These are phyloP conservation scores for Selene dorsalis DNA, from an alignment of 2,797 vertebrate species.

Conservation along the genomic window DNA sequence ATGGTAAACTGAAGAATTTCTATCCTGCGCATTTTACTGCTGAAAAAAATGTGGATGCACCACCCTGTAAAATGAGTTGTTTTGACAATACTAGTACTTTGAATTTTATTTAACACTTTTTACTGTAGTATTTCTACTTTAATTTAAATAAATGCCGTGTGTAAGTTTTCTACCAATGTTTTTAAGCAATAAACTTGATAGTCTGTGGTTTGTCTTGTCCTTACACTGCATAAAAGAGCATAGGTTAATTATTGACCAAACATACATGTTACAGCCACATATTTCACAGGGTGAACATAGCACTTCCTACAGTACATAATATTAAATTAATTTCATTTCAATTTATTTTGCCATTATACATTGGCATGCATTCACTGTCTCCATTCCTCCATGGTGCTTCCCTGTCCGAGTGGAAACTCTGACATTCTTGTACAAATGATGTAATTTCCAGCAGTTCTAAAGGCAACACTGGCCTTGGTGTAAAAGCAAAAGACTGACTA, in stretches of 20 bases:
- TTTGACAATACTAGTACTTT: too few species aligned
- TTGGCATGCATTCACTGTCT: not conserved
- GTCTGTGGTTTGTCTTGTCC: not conserved
- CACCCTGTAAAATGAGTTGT: too few species aligned
- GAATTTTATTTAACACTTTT: too few species aligned
- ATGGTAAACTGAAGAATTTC: too few species aligned
- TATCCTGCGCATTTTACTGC: too few species aligned
- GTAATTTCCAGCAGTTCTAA: not conserved
- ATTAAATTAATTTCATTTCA: too few species aligned
- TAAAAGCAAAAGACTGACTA: not conserved
- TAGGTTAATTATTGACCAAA: not conserved
- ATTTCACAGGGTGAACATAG: not conserved
- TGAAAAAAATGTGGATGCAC: too few species aligned
- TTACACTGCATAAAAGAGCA: not conserved
- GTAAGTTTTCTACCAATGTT: not conserved
- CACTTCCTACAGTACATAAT: too few species aligned
- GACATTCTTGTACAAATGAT: not conserved
- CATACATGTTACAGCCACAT: not conserved
- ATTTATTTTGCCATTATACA: not conserved
- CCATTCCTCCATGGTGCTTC: not conserved
- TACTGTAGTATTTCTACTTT: not conserved
- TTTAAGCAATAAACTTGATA: not conserved
- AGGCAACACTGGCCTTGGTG: not conserved
- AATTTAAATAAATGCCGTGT: not conserved
- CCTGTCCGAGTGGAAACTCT: slow-evolving; percentile 3